Evolutionary conservation across 2,888 invertebrate species (phyloP).

Genomic region (Lumbricus terrestris): DNA sequence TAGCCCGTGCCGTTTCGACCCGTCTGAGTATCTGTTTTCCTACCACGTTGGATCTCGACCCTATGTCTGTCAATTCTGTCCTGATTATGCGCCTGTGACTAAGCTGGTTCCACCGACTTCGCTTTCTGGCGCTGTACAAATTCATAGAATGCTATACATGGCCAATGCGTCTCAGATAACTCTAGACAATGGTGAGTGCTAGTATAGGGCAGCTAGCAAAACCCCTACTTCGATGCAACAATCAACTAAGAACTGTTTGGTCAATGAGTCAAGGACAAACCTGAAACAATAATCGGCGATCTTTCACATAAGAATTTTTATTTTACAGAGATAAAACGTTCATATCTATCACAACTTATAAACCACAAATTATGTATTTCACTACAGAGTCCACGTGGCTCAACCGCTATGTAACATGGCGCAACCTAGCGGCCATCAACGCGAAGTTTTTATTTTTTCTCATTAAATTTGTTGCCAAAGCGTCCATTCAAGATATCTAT

Average conservation of each 20-base stretch:
- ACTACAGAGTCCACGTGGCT: neutral
- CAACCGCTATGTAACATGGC: neutral
- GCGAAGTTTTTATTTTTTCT: too few species aligned
- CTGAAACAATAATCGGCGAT: neutral
- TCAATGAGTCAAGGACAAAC: neutral
- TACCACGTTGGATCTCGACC: too few species aligned
- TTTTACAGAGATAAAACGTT: neutral
- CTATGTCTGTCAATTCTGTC: too few species aligned
- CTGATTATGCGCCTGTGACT: too few species aligned
- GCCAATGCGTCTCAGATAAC: neutral
- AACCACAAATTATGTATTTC: neutral
- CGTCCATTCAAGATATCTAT: too few species aligned
- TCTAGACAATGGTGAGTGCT: neutral
- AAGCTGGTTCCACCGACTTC: too few species aligned
- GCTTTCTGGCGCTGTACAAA: too few species aligned
- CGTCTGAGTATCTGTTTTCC: too few species aligned
- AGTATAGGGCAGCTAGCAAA: neutral
- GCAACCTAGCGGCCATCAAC: too few species aligned
- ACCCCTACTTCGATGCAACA: neutral
- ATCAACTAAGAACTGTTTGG: neutral
- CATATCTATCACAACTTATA: neutral
- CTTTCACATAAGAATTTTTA: neutral
- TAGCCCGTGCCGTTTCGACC: too few species aligned
- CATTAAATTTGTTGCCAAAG: too few species aligned
- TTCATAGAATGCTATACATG: neutral